Conservation (phyloP, 1,140 invertebrate genomes). For the Platyura marginata region DNA sequence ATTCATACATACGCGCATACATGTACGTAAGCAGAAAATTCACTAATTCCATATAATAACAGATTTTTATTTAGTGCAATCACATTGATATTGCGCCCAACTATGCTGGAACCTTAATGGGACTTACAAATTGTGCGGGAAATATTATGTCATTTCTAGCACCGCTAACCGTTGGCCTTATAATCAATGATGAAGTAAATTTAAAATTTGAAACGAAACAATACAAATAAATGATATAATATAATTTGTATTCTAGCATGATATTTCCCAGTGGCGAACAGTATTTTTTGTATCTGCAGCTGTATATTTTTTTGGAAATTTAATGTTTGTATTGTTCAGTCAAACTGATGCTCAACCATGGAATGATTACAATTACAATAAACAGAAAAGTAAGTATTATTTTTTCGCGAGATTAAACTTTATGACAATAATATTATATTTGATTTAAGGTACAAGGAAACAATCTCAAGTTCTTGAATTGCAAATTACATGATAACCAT, state of each 20-base stretch:
- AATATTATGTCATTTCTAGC: slow-evolving; percentile 56
- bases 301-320: slow-evolving; percentile 32
- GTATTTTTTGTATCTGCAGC: slow-evolving; percentile 37
- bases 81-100: slow-evolving; percentile 62
- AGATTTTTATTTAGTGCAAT: slow-evolving; percentile 26
- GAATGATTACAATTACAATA: slow-evolving; percentile 24
- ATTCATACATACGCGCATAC: too few relatives aligned
- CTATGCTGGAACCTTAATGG: slow-evolving; percentile 46
- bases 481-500: too few relatives aligned
- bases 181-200: slow-evolving; percentile 35
- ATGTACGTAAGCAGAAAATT: slow-evolving; percentile 42
- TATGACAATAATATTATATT: too few relatives aligned
- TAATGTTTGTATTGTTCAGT: slow-evolving; percentile 33
- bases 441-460: too few relatives aligned
- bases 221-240: too few relatives aligned
- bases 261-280: slow-evolving; percentile 26
- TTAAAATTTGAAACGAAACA: too few relatives aligned
- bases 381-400: too few relatives aligned
- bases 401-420: too few relatives aligned
- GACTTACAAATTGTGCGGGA: slow-evolving; percentile 56
- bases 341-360: slow-evolving; percentile 28
- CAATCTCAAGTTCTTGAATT: too few relatives aligned
- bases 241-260: background rate
- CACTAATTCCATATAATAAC: too few relatives aligned
- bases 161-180: slow-evolving; percentile 40